These are phyloP conservation scores for Lichenostomus cassidix DNA, from an alignment of 2,113 vertebrate species.

Conservation along the genomic window DNA sequence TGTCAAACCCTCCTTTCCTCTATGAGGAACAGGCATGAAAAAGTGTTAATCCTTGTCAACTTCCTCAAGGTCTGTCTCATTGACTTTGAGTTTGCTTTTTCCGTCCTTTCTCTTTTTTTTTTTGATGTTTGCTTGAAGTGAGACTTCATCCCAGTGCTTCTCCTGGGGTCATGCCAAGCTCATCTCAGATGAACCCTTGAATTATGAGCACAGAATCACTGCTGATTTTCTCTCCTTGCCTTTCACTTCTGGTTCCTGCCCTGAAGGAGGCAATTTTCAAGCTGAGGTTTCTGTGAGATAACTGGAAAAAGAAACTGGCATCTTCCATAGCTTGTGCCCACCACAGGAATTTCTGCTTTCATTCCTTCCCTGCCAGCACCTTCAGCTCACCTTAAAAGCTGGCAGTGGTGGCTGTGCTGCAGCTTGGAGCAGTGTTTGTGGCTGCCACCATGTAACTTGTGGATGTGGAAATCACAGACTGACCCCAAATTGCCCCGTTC, in stretches of 20 bases:
- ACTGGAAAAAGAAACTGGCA: not conserved
- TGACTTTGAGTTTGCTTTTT: not conserved
- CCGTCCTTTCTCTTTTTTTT: not conserved
- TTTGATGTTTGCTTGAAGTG: not conserved
- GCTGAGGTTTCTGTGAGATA: not conserved
- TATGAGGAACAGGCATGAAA: not conserved
- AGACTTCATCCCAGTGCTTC: not conserved
- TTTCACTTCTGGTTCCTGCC: not conserved
- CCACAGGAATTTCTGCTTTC: not conserved
- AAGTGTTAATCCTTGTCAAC: not conserved
- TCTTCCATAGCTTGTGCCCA: not conserved
- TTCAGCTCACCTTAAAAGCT: not conserved
- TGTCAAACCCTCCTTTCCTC: not conserved
- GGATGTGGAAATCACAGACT: accelerated
- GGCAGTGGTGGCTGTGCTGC: not conserved
- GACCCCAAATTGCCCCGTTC: not conserved
- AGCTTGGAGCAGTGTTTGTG: not conserved
- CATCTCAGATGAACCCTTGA: not conserved
- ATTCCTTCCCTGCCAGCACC: not conserved
- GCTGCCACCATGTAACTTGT: accelerated
- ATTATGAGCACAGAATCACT: not conserved
- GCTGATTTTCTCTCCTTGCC: not conserved
- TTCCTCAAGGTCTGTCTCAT: not conserved
- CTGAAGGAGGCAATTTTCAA: not conserved
- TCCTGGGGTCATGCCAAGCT: not conserved